Base-by-base conservation (phyloP, 2,797 vertebrate species). In the Sciurus carolinensis region DNA sequence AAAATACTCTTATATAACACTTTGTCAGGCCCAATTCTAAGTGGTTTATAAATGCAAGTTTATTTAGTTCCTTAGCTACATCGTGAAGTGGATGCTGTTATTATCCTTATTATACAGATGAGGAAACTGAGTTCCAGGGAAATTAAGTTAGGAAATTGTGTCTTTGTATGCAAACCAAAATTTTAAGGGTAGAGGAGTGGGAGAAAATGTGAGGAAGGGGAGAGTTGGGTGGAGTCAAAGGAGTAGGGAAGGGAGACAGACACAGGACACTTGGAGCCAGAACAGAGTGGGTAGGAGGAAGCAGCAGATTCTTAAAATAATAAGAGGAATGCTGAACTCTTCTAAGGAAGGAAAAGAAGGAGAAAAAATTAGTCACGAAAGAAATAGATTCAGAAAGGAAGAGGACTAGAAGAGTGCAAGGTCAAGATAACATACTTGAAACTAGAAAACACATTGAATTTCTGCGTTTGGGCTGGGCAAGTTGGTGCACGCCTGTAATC, bases 11-110 rank as follows among this genome's bases (percentile, higher is more conserved):
- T 64, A 52, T 54, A 30, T 79, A 54, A 17, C 13, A 42, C 3
- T 79, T 44, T 79, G n/a, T 79, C 30, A 79, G n/a, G 39, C 42
- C 52, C 24, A 90, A 44, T 73, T 95, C 71, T 87, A 79, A 77
- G 17, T 39, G 5, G n/a, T 87, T 90, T 94, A 52, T 9, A 84
- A 39, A 90, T 82, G 44, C n/a, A 50, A 52, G 15, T 80, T 72
- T 82, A 77, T 62, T 83, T 84, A 84, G 77, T 75, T 91, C 18
- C 28, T 84, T 90, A 82, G 13, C 42, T 84, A 54, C 9, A 91
- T 6, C 15, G 2, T 75, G 67, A 52, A 1, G 39, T 79, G 20
- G 20, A 6, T 72, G 36, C 12, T 76, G 13, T 92, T 71, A 18
- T 77, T 69, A 47, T 73, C 2, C 28, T 84, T 50, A 90, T 84